Evolutionary conservation across 2,888 invertebrate species (phyloP).

Genomic region (Netelia inedita): DNA sequence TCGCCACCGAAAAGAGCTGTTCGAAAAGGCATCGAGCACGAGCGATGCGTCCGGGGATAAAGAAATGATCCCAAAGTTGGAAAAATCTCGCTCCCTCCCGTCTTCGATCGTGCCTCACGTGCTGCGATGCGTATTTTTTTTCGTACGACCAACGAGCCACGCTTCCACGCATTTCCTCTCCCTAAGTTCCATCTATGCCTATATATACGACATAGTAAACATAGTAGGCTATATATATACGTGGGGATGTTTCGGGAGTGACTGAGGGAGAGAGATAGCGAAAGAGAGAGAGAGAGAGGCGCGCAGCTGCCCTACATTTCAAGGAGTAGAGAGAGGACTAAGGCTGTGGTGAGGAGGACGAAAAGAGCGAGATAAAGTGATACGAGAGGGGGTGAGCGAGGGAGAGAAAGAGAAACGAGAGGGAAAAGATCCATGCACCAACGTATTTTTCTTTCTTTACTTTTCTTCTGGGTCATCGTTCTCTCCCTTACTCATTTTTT

Average conservation of each 20-base stretch:
- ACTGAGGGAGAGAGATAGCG: too few species aligned
- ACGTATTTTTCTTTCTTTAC: conserved; percentile 52
- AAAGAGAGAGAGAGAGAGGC: conserved; percentile 31
- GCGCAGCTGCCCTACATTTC: conserved; percentile 71
- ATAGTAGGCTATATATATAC: conserved; percentile 14
- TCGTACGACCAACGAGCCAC: conserved; percentile 47
- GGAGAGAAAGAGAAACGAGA: conserved; percentile 26
- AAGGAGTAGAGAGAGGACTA: conserved; percentile 57
- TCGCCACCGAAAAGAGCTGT: background rate
- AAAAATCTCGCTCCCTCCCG: conserved; percentile 47
- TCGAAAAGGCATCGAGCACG: conserved; percentile 39
- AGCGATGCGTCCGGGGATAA: conserved; percentile 36
- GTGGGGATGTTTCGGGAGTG: conserved; percentile 11
- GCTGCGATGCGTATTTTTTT: conserved; percentile 63
- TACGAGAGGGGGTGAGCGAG: conserved; percentile 4
- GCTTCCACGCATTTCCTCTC: conserved; percentile 61
- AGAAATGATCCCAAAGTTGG: conserved; percentile 64
- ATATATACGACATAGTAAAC: background rate
- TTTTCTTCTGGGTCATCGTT: conserved; percentile 48
- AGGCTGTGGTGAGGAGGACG: conserved; percentile 20
- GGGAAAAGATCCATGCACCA: conserved; percentile 6
- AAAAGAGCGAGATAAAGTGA: conserved; percentile 29
- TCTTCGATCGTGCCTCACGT: conserved; percentile 59
- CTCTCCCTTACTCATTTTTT: conserved; percentile 28
- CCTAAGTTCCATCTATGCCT: background rate